Conservation (phyloP, 1,140 invertebrate genomes). For the Zaprionus ornatus region DNA sequence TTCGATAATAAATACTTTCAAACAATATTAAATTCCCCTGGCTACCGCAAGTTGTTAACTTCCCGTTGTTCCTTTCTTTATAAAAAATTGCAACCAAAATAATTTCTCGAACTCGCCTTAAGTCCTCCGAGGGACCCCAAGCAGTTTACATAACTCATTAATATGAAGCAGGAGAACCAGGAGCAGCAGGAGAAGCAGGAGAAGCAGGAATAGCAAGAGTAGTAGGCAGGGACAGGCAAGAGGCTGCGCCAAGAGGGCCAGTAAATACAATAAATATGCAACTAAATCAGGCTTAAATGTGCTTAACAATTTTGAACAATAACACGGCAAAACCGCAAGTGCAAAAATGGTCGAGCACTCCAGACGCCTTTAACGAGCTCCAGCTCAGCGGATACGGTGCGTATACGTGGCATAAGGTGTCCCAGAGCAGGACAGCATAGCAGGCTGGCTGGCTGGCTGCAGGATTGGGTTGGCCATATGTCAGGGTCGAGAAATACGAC, state of each 20-base stretch:
- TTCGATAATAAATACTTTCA: too few species aligned
- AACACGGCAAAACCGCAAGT: conserved; percentile 73
- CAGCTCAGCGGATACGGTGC: not conserved
- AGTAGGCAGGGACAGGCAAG: not conserved
- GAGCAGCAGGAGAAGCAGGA: not conserved
- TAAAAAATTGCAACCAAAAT: not conserved
- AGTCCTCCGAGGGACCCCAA: conserved; percentile 16
- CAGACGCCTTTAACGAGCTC: conserved; percentile 69
- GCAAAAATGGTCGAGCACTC: conserved; percentile 58
- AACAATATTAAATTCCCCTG: too few species aligned
- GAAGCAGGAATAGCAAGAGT: not conserved
- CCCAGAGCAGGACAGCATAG: not conserved
- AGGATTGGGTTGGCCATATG: conserved; percentile 52
- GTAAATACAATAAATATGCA: conserved; percentile 77
- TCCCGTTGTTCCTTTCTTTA: too few species aligned
- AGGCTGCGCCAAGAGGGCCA: conserved; percentile 16
- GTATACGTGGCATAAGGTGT: not conserved
- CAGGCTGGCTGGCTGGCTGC: not conserved
- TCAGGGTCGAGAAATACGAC: conserved; percentile 74
- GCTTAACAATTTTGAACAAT: conserved; percentile 82
- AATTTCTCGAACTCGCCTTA: conserved; percentile 17
- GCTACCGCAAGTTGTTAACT: too few species aligned
- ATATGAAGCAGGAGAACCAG: conserved; percentile 42
- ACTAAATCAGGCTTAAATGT: conserved; percentile 82
- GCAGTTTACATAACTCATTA: conserved; percentile 77